Conservation (phyloP, 1,140 invertebrate species). For the Listronotus bonariensis region DNA sequence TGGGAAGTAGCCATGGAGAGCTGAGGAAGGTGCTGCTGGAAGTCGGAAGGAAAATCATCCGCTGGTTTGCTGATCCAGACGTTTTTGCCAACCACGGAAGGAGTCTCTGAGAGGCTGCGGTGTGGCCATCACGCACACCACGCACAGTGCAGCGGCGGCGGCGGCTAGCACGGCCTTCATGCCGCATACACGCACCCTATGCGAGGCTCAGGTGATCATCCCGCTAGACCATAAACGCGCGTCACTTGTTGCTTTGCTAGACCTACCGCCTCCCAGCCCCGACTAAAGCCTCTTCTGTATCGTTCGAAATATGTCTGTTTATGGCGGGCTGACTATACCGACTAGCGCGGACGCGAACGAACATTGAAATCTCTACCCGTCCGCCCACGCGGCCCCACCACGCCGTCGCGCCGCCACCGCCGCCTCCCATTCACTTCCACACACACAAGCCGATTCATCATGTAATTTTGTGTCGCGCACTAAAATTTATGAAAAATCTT, state of each 20-base stretch:
- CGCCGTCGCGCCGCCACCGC: constrained; percentile 34
- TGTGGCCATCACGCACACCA: constrained; percentile 52
- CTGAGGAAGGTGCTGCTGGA: constrained; percentile 41
- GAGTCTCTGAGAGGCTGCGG: constrained; percentile 49
- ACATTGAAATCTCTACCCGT: constrained; percentile 47
- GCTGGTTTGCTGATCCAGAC: constrained; percentile 34
- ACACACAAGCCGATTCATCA: constrained; percentile 31
- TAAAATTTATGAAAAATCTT: constrained; percentile 30
- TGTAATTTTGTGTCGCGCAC: constrained; percentile 33
- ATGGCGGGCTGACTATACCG: constrained; percentile 46
- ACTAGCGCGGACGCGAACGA: constrained; percentile 47
- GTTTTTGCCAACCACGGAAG: constrained; percentile 47
- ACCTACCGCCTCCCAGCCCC: constrained; percentile 10
- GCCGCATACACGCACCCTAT: constrained; percentile 46
- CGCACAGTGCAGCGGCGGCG: constrained; percentile 47
- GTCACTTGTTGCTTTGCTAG: constrained; percentile 47
- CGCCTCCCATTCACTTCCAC: constrained; percentile 42
- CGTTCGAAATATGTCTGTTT: constrained; percentile 32
- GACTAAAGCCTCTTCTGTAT: not conserved
- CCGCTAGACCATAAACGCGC: constrained; percentile 43
- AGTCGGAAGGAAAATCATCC: constrained; percentile 32
- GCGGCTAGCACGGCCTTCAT: constrained; percentile 53
- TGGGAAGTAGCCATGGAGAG: constrained; percentile 51
- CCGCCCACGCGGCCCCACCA: constrained; percentile 39
- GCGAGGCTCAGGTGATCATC: constrained; percentile 50